Evolutionary conservation across 2,888 invertebrate species (phyloP).

Genomic region (Hemicrepidius hirtus): DNA sequence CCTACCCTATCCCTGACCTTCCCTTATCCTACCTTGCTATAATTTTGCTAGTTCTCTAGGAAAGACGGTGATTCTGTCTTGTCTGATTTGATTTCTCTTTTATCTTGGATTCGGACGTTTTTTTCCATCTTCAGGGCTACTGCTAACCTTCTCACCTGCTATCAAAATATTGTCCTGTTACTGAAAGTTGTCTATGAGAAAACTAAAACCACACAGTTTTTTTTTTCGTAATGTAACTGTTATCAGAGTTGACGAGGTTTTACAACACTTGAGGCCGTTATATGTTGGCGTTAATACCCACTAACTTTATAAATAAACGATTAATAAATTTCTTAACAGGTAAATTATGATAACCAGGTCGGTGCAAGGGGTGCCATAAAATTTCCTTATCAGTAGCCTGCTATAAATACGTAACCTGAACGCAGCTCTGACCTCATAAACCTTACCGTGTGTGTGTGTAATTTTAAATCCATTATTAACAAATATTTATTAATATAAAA

Average conservation of each 20-base stretch:
- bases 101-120: no score
- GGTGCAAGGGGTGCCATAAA: conserved; percentile 49
- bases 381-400: conserved; percentile 48
- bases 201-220: no score
- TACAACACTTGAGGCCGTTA: conserved; percentile 31
- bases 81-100: no score
- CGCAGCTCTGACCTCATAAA: conserved; percentile 38
- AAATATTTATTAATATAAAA: conserved; percentile 47
- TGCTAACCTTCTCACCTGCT: no score
- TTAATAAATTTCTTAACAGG: conserved; percentile 53
- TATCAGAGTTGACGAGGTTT: conserved; percentile 3
- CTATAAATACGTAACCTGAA: conserved; percentile 45
- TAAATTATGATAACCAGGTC: conserved; percentile 52
- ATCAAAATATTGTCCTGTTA: no score
- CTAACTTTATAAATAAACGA: conserved; percentile 48
- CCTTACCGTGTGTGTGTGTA: conserved; percentile 39
- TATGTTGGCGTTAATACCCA: conserved; percentile 42
- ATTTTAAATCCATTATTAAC: conserved; percentile 48
- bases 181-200: no score
- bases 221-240: no score
- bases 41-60: no score
- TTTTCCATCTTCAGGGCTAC: no score
- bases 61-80: no score
- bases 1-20: no score
- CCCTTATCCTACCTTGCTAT: no score